Evolutionary conservation across 2,888 invertebrate species (phyloP).

Genomic region (Eupeodes latifasciatus): DNA sequence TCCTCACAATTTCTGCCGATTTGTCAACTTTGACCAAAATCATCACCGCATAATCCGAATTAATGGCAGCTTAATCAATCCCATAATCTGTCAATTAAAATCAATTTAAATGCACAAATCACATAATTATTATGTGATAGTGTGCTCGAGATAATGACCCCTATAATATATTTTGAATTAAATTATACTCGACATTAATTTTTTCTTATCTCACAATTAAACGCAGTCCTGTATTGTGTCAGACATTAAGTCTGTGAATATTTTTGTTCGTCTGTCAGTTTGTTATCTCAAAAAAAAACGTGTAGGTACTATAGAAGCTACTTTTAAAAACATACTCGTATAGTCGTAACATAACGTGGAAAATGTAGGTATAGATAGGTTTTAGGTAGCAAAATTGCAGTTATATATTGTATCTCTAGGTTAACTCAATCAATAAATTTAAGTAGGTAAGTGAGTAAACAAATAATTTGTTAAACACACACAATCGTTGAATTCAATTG

Average conservation of each 20-base stretch:
- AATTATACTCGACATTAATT: not conserved
- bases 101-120: slow-evolving; percentile 17
- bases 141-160: not conserved
- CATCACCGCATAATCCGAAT: not conserved
- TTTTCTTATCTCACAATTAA: slow-evolving; percentile 15
- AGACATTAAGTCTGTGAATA: slow-evolving; percentile 14
- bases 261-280: not conserved
- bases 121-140: slow-evolving; percentile 19
- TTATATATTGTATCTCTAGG: slow-evolving; percentile 2
- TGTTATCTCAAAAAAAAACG: slow-evolving; percentile 12
- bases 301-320: not conserved
- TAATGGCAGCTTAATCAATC: slow-evolving; percentile 14
- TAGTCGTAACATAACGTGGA: not conserved
- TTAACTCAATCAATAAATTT: slow-evolving; percentile 4
- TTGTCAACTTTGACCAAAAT: not conserved
- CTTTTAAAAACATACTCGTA: not conserved
- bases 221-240: not conserved
- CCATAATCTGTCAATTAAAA: slow-evolving; percentile 27
- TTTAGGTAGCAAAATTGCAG: not conserved
- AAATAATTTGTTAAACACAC: not conserved
- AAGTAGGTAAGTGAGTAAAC: slow-evolving; percentile 9
- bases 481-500: not conserved
- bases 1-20: too few species aligned
- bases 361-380: too few species aligned
- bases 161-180: not conserved